phyloP scores from a whole-genome alignment of 2,888 invertebrate species.

The Melinaea marsaeus region DNA sequence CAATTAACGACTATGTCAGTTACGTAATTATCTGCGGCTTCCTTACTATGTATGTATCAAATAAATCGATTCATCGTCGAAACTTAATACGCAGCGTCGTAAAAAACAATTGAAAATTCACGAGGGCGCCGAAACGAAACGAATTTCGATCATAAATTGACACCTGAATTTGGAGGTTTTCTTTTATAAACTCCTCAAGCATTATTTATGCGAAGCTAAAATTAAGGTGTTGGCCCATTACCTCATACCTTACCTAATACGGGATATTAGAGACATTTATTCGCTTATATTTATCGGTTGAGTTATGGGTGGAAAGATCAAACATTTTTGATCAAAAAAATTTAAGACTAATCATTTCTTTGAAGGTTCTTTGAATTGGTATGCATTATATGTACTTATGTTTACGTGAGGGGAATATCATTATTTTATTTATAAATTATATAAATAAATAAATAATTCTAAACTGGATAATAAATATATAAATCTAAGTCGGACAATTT shows the following conservation, averaged over 20 bases:
- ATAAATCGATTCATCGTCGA: too few species aligned
- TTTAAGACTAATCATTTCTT: neutral
- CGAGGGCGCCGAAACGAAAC: neutral
- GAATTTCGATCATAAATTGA: slow-evolving; percentile 33
- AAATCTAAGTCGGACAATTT: too few species aligned
- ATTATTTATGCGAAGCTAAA: slow-evolving; percentile 29
- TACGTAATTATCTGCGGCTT: too few species aligned
- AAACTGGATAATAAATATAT: too few species aligned
- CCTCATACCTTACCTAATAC: slow-evolving; percentile 31
- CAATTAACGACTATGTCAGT: too few species aligned
- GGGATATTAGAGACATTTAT: slow-evolving; percentile 34
- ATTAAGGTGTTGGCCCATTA: slow-evolving; percentile 34
- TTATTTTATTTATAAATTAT: too few species aligned
- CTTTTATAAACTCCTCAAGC: slow-evolving; percentile 18
- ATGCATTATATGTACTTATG: too few species aligned
- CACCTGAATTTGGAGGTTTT: slow-evolving; percentile 30
- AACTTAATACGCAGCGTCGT: too few species aligned
- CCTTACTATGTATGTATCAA: too few species aligned
- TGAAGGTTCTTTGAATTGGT: neutral
- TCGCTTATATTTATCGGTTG: slow-evolving; percentile 31
- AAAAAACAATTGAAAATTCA: neutral
- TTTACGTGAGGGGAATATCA: too few species aligned
- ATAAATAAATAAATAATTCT: too few species aligned
- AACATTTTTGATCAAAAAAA: slow-evolving; percentile 16
- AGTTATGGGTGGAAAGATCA: slow-evolving; percentile 35